Conservation (phyloP, 35 echinoderm and acorn worm genomes). For the Holothuria glaberrima region DNA sequence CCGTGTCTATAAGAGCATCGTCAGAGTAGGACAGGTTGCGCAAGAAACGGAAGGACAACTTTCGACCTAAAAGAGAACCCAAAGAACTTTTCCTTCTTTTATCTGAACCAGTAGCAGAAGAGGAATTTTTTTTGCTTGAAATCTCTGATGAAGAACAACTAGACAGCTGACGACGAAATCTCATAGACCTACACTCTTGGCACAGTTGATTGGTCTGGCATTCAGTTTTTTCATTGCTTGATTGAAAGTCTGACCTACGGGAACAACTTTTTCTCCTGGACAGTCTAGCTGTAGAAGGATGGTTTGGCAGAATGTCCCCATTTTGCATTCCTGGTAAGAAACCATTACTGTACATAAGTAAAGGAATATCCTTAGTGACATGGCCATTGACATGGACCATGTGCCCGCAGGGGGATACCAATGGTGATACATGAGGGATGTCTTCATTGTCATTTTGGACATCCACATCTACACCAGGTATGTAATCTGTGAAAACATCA, state of each 20-base stretch:
- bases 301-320: not conserved
- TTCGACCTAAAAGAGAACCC: constrained; percentile 4
- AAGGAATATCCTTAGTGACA: not conserved
- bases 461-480: not conserved
- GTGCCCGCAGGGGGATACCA: not conserved
- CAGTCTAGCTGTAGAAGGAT: not conserved
- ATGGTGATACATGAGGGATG: not conserved
- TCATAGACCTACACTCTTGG: constrained; percentile 9
- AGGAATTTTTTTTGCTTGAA: not conserved
- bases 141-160: constrained; percentile 2
- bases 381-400: not conserved
- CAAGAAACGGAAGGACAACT: constrained; percentile 22
- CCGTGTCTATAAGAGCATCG: constrained; percentile 2
- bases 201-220: constrained; percentile 3
- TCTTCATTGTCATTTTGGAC: not conserved
- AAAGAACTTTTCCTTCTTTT: constrained; percentile 37
- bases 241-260: constrained; percentile 12
- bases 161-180: constrained; percentile 37
- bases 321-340: constrained; percentile 10
- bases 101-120: not conserved
- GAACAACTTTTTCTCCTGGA: constrained; percentile 21
- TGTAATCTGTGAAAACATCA: not conserved
- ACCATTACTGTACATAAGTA: not conserved
- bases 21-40: constrained; percentile 22
- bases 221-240: constrained; percentile 7